phyloP scores from a whole-genome alignment of 2,113 vertebrate species.

The Heptranchias perlo region DNA sequence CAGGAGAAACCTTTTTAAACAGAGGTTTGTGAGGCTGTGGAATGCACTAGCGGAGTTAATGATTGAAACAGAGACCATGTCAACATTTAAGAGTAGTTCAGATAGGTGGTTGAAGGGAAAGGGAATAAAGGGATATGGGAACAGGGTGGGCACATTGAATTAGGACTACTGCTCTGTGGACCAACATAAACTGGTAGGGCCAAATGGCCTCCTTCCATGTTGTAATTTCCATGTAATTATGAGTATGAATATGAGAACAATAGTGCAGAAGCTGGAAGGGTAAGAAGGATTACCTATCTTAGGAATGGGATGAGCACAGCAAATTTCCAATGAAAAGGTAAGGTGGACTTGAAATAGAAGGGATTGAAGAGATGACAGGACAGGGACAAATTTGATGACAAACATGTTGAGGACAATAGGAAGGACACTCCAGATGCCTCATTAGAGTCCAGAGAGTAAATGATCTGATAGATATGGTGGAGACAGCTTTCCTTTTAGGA shows the following conservation, averaged over 20 bases:
- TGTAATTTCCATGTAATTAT: no score
- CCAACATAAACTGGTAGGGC: not conserved
- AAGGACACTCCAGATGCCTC: not conserved
- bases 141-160: no score
- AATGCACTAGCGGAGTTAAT: no score
- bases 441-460: not conserved
- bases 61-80: no score
- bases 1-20: no score
- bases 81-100: no score
- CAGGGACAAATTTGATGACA: not conserved
- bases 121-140: no score
- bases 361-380: not conserved
- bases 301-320: not conserved
- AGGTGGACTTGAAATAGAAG: not conserved
- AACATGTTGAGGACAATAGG: not conserved
- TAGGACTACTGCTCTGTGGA: no score
- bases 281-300: not conserved
- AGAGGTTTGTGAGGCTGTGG: no score
- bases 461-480: not conserved
- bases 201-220: not conserved
- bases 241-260: no score
- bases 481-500: not conserved
- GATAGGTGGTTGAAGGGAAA: no score
- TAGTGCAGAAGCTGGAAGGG: no score
- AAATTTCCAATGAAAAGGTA: not conserved